Evolutionary conservation across 1,140 invertebrate genomes (phyloP), one percentile per base, ranked within the genome.

Genomic region (Leucophenga varia): DNA sequence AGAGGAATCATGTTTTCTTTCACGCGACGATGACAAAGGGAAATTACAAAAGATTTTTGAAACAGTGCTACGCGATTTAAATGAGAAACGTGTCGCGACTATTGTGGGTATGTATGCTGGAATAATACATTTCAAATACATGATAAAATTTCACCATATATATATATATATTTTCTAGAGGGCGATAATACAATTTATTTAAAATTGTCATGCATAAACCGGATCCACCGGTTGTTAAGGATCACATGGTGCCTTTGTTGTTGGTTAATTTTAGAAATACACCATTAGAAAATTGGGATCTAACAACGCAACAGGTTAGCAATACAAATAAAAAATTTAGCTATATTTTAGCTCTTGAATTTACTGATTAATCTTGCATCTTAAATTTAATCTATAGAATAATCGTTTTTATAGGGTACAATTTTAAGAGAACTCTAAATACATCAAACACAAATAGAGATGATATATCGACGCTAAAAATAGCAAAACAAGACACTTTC

Each of bases 171-270:
- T 31, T 52, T 55, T 52, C 54, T 76, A 83, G 88, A 89, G 59
- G 87, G 87, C 30, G 86, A 87, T 41, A 89, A 86, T 48, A 88
- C 87, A 4, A 87, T 89, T 44, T 86, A 91, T 70, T 74, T 92
- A 53, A 91, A 90, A 88, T 92, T 8, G 82, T 89, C 1, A 81
- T 82, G 60, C 79, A 90, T 22, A 82, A 86, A 31, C 80, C 82
- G n/a, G 88, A 91, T 72, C 92, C 93, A 3, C 80, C 83, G n/a
- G 78, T 82, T 9, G 91, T 96, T 3, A 78, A 86, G 39, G 93
- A 95, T 77, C 89, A 93, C 75, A 88, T 95, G 77, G 95, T 97
- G 2, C 94, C 95, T 0, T 83, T 96, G 22, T 85, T 95, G 16
- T 42, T 68, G 35, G 52, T 54, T 5, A 69, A 71, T 40, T 54